These are phyloP conservation scores for Laothoe populi DNA, from an alignment of 2,888 invertebrate genomes.

Conservation along the genomic window DNA sequence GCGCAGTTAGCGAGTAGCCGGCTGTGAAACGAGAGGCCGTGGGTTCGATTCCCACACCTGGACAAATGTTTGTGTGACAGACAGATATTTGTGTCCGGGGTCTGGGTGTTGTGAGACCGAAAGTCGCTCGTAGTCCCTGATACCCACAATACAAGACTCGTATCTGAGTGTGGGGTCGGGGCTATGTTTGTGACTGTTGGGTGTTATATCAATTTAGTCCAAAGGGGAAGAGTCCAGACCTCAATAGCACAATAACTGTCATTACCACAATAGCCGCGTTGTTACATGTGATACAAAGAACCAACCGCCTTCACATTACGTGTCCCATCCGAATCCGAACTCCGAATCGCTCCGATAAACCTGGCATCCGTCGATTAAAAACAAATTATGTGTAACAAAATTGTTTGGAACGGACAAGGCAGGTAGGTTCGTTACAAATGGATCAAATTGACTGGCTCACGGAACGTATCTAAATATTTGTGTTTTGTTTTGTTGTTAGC, in stretches of 20 bases:
- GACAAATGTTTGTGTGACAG: too few relatives aligned
- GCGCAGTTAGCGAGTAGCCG: too few relatives aligned
- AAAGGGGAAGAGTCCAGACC: not conserved
- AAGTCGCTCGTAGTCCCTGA: too few relatives aligned
- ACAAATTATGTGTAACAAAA: constrained; percentile 50
- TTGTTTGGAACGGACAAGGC: constrained; percentile 42
- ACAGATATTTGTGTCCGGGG: too few relatives aligned
- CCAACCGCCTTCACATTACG: constrained; percentile 1
- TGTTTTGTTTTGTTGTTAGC: constrained; percentile 1
- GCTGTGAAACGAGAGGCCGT: too few relatives aligned
- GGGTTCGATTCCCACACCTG: too few relatives aligned
- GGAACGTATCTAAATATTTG: not conserved
- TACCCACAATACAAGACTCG: too few relatives aligned
- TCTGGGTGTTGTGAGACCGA: too few relatives aligned
- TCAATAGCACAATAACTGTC: constrained; percentile 3
- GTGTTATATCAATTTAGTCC: not conserved
- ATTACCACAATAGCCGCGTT: constrained; percentile 26
- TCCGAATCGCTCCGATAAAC: constrained; percentile 24
- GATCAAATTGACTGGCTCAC: constrained; percentile 44
- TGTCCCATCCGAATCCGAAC: constrained; percentile 1
- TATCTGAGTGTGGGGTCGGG: too few relatives aligned
- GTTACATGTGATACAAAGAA: constrained; percentile 15
- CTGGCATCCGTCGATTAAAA: constrained; percentile 73
- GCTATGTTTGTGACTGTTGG: too few relatives aligned
- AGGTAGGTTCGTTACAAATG: constrained; percentile 41